Evolutionary conservation across 2,888 invertebrate genomes (phyloP), one percentile per base, ranked within the genome.

Genomic region (Mythimna lalbum): DNA sequence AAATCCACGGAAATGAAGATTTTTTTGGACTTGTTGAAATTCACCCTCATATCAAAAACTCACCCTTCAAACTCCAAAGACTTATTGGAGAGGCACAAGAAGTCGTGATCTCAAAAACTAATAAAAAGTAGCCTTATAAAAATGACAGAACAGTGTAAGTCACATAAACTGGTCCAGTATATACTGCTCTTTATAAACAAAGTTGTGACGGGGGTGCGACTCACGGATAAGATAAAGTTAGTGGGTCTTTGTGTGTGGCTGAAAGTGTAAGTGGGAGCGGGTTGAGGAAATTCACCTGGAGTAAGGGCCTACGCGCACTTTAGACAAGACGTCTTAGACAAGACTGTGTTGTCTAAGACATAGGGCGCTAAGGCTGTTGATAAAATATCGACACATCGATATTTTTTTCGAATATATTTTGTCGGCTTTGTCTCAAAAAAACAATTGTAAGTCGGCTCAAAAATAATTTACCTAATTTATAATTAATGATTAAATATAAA

Each of bases 161-260:
- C 63, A 69, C 77, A 77, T 80, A 81, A 83, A 83, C 67, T 59
- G 74, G 62, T 55, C 27, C 59, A 63, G 69, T 81, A 73, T 83
- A 77, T 60, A 76, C 53, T 61, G 63, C 53, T 80, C 82, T 82
- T 76, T 80, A 81, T 81, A 85, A 81, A 83, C 80, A 77, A 84
- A 84, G 75, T 84, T 85, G 72, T 70, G 76, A 75, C 74, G 71
- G 76, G 79, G 68, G 83, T 68, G 78, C 56, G 70, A 69, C 71
- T 75, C 76, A 74, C 71, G 61, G 75, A 79, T 83, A 74, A 86
- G 74, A 85, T 83, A 76, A 83, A 85, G 84, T 85, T 81, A 74
- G 69, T 65, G 23, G 63, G 39, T 47, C 56, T 67, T 64, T 47
- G 36, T 66, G 31, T 39, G 33, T 56, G 74, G 63, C 10, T 2